Conservation (phyloP, 2,888 invertebrate genomes). For the Melanargia galathea region DNA sequence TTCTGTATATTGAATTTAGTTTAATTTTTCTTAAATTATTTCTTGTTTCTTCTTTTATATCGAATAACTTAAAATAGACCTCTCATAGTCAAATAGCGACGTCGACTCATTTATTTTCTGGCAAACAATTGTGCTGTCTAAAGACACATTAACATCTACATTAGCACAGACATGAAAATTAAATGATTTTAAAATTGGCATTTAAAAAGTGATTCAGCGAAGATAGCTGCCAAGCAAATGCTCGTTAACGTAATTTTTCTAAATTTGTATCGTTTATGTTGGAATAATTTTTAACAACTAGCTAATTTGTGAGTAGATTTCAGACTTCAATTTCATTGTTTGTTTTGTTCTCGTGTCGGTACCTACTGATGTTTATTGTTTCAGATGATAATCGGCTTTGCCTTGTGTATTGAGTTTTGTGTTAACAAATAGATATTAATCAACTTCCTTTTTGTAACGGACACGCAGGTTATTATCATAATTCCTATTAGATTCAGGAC, state of each 20-base stretch:
- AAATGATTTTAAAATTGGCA: slow-evolving; percentile 19
- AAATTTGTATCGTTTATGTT: slow-evolving; percentile 22
- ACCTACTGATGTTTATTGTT: slow-evolving; percentile 15
- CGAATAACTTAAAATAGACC: too few species aligned
- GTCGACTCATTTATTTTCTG: neutral
- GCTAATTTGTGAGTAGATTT: slow-evolving; percentile 8
- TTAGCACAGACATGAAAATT: slow-evolving; percentile 12
- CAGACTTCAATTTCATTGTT: slow-evolving; percentile 4
- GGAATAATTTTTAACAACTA: slow-evolving; percentile 17
- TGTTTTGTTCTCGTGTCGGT: slow-evolving; percentile 4
- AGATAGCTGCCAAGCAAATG: slow-evolving; percentile 18
- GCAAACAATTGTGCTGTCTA: neutral
- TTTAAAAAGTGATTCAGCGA: slow-evolving; percentile 22
- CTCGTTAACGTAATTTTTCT: slow-evolving; percentile 24
- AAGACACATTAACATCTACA: slow-evolving; percentile 13
- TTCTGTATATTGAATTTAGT: too few species aligned
- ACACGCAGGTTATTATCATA: neutral
- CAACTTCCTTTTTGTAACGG: slow-evolving; percentile 13
- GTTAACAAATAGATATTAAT: slow-evolving; percentile 10
- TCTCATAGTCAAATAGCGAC: neutral
- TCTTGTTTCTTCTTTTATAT: too few species aligned
- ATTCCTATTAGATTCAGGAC: neutral
- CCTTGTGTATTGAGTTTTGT: slow-evolving; percentile 18
- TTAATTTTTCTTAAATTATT: too few species aligned
- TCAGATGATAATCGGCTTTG: slow-evolving; percentile 10